Evolutionary conservation across 2,888 invertebrate species (phyloP), one percentile per base, ranked within the genome.

Genomic region (Drosophila hamatofila): DNA sequence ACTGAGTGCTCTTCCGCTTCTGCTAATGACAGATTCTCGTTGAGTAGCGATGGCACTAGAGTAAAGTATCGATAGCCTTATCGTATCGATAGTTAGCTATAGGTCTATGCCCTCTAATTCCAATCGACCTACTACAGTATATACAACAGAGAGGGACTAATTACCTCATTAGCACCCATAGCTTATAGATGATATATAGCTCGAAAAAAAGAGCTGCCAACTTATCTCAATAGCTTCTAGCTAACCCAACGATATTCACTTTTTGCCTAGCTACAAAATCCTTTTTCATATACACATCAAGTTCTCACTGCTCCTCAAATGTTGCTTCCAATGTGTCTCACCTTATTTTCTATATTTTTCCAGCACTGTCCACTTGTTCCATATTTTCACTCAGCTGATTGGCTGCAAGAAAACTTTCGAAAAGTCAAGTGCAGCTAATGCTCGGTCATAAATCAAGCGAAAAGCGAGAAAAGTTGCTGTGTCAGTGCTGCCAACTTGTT

Each of bases 401-500:
- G 7, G 48, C 18, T 30, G 27, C 18, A 30, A 3, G 16, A 23
- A 30, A 18, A 18, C 18, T n/a, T 14, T 18, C 4, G 9, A 6
- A 18, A 2, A 18, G n/a, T 14, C 30, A 33, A 33, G 18, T 21
- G 7, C 30, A 18, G 18, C 27, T 25, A n/a, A 11, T 27, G 48
- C 11, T 7, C 14, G 30, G 0, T 1, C 30, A 30, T 49, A 49
- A 49, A 49, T 49, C 18, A 49, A 14, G 18, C 30, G 49, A 2
- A 14, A 21, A 21, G 48, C 6, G 18, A 3, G 18, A 3, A 18
- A 16, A 30, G 48, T 30, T 21, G 18, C 16, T n/a, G 3, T 41
- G 48, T 8, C 35, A 39, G 33, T 14, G 23, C 39, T 63, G 63
- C 39, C 63, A 63, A 57, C 63, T 49, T 63, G 63, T 18, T 49